Evolutionary conservation across 2,888 invertebrate genomes (phyloP).

Genomic region (Lochmaea capreae): DNA sequence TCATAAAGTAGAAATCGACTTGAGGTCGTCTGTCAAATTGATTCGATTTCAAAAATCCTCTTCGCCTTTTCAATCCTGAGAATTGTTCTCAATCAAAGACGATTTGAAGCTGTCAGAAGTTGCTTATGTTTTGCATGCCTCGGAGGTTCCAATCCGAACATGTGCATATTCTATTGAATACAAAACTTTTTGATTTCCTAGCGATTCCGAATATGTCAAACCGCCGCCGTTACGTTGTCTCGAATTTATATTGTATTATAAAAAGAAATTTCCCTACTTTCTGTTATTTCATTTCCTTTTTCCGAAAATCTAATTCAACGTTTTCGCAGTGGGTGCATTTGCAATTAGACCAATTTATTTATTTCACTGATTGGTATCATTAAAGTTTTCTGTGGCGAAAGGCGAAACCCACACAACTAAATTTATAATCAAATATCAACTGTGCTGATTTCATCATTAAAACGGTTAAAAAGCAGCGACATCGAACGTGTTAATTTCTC

Average conservation of each 20-base stretch:
- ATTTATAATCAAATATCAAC: background rate
- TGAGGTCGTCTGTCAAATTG: slow-evolving; percentile 20
- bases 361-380: background rate
- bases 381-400: no score
- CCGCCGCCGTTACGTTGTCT: slow-evolving; percentile 15
- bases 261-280: slow-evolving; percentile 1
- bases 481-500: background rate
- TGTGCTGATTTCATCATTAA: background rate
- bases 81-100: slow-evolving; percentile 60
- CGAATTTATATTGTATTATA: slow-evolving; percentile 26
- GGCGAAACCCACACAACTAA: background rate
- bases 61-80: slow-evolving; percentile 27
- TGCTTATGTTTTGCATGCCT: slow-evolving; percentile 61
- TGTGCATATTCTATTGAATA: slow-evolving; percentile 44
- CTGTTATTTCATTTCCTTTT: background rate
- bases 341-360: background rate
- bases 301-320: background rate
- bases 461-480: background rate
- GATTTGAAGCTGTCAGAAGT: slow-evolving; percentile 61
- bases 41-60: slow-evolving; percentile 29
- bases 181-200: slow-evolving; percentile 41
- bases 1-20: slow-evolving; percentile 20
- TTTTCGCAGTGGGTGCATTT: background rate
- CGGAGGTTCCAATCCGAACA: slow-evolving; percentile 52
- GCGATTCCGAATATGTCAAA: slow-evolving; percentile 32